Evolutionary conservation across 2,797 vertebrate species (phyloP).

Genomic region (Chaetophractus vellerosus): DNA sequence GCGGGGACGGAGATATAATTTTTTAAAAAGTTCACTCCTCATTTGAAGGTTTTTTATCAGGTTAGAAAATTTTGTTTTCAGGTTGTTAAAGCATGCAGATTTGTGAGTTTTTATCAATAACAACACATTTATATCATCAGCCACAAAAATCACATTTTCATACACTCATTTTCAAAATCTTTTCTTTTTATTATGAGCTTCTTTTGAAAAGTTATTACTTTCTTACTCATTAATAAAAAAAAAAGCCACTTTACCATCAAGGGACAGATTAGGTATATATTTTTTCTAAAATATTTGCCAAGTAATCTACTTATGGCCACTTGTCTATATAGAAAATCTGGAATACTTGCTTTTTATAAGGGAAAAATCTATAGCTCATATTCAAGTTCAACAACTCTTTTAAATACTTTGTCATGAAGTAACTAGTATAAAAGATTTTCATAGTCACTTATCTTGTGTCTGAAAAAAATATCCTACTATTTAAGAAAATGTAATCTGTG

Average conservation of each 20-base stretch:
- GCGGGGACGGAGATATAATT: too few species aligned
- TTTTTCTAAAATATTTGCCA: constrained; percentile 19
- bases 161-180: constrained; percentile 3
- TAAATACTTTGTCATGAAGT: not conserved
- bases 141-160: not conserved
- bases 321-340: not conserved
- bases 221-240: constrained; percentile 27
- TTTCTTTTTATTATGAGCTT: not conserved
- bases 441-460: not conserved
- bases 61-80: not conserved
- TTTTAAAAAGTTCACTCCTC: not conserved
- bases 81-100: not conserved
- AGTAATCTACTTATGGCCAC: not conserved
- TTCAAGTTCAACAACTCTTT: constrained; percentile 11
- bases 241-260: constrained; percentile 5
- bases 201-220: constrained; percentile 34
- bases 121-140: not conserved
- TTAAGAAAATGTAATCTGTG: constrained; percentile 11
- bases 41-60: not conserved
- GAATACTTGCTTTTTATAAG: not conserved
- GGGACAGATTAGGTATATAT: not conserved
- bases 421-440: not conserved
- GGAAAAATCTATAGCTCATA: not conserved
- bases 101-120: not conserved
- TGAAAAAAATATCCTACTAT: constrained; percentile 36